Percentiles rank a stretch among this genome's conserved stretches.
Conservation (phyloP, 2,797 vertebrate genomes). For the Gambelia wislizenii region DNA sequence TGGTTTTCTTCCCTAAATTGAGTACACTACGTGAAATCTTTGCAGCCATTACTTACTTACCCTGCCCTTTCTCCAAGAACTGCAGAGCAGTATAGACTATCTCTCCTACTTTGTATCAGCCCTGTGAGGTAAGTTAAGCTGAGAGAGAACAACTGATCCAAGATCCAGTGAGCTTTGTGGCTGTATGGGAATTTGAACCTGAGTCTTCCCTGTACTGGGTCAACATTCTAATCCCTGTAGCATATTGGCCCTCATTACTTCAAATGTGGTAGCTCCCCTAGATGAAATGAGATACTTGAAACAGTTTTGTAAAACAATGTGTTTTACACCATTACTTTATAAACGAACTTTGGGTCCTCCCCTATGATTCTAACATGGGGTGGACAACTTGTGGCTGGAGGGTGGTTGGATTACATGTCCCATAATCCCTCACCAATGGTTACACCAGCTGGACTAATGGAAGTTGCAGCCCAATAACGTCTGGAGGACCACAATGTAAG, state of each 20-base stretch:
- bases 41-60: not conserved
- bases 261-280: not conserved
- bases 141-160: not conserved
- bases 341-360: not conserved
- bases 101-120: too few relatives aligned
- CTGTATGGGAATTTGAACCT: too few relatives aligned
- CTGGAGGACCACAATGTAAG: too few relatives aligned
- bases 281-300: not conserved
- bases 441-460: too few relatives aligned
- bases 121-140: not conserved
- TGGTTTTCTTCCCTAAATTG: not conserved
- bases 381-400: too few relatives aligned
- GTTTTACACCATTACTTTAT: not conserved
- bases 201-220: not conserved
- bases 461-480: too few relatives aligned
- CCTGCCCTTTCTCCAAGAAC: not conserved
- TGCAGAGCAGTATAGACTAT: not conserved
- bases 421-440: too few relatives aligned
- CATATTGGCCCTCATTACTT: not conserved
- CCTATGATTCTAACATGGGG: not conserved
- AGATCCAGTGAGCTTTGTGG: not conserved
- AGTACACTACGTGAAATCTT: not conserved
- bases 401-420: too few relatives aligned
- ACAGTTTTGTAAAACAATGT: not conserved
- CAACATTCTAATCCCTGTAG: not conserved